These are phyloP conservation scores for Odontothrips loti DNA, from an alignment of 2,888 invertebrate species.

Conservation along the genomic window DNA sequence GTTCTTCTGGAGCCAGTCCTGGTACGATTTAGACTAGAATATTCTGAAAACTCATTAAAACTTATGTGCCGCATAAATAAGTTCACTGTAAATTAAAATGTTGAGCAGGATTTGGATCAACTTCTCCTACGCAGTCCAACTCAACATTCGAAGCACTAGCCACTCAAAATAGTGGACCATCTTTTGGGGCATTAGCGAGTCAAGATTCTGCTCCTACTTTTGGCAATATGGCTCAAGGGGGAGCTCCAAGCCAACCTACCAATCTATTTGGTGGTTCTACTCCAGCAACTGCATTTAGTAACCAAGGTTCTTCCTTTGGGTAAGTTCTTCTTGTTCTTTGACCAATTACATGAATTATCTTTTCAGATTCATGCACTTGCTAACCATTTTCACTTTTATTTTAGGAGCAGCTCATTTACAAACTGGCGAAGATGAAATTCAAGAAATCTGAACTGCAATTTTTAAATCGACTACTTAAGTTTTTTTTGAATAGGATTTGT, in stretches of 20 bases:
- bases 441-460: background rate
- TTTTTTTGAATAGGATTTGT: background rate
- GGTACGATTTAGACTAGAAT: slow-evolving; percentile 33
- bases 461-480: background rate
- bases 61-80: slow-evolving; percentile 1
- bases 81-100: background rate
- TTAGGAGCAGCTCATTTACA: slow-evolving; percentile 40
- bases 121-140: slow-evolving; percentile 51
- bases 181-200: slow-evolving; percentile 51
- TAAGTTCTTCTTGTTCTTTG: background rate
- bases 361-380: background rate
- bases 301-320: slow-evolving; percentile 1
- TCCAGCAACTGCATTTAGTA: background rate
- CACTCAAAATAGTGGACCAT: slow-evolving; percentile 55
- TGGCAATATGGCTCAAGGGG: slow-evolving; percentile 56
- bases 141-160: slow-evolving; percentile 61
- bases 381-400: slow-evolving; percentile 34
- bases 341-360: background rate
- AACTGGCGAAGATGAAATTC: slow-evolving; percentile 39
- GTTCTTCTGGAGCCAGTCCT: slow-evolving; percentile 42
- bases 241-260: background rate
- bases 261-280: background rate
- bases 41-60: background rate
- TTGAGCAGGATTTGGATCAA: slow-evolving; percentile 18
- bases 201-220: slow-evolving; percentile 59